These are phyloP conservation scores for Actinia tenebrosa DNA, from an alignment of 64 coral and sea anemone species.

Conservation along the genomic window DNA sequence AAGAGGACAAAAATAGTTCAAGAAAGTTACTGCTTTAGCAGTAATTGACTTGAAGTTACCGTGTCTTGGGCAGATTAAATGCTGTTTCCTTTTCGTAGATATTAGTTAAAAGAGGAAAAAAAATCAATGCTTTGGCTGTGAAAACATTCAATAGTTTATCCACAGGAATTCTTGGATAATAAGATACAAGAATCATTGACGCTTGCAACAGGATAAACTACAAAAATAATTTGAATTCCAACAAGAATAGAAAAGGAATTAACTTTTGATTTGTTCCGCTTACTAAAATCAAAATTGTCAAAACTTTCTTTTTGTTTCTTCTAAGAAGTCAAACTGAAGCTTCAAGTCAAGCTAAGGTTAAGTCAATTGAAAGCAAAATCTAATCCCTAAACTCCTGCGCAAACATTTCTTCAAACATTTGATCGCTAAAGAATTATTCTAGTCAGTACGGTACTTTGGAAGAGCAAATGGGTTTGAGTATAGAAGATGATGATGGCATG, in stretches of 20 bases:
- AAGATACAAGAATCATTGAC: neutral
- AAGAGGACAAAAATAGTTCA: too few species aligned
- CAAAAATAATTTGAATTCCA: slow-evolving; percentile 9
- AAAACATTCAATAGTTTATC: neutral
- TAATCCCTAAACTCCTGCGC: neutral
- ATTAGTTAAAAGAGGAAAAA: neutral
- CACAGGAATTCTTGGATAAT: neutral
- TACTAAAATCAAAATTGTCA: neutral
- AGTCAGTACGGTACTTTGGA: neutral
- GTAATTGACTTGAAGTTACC: too few species aligned
- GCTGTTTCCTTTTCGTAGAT: neutral
- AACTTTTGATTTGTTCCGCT: neutral
- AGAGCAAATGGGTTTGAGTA: neutral
- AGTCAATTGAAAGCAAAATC: neutral
- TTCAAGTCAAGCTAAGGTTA: neutral
- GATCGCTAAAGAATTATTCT: slow-evolving; percentile 4
- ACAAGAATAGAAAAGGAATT: neutral
- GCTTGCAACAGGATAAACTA: neutral
- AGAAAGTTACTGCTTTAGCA: too few species aligned
- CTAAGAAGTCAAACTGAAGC: neutral
- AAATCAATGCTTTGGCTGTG: neutral
- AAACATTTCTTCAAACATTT: slow-evolving; percentile 3
- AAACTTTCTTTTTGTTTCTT: neutral
- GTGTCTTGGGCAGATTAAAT: too few species aligned
- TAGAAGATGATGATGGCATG: neutral